Evolutionary conservation across 2,113 vertebrate genomes (phyloP).

Genomic region (Pardalotus punctatus): DNA sequence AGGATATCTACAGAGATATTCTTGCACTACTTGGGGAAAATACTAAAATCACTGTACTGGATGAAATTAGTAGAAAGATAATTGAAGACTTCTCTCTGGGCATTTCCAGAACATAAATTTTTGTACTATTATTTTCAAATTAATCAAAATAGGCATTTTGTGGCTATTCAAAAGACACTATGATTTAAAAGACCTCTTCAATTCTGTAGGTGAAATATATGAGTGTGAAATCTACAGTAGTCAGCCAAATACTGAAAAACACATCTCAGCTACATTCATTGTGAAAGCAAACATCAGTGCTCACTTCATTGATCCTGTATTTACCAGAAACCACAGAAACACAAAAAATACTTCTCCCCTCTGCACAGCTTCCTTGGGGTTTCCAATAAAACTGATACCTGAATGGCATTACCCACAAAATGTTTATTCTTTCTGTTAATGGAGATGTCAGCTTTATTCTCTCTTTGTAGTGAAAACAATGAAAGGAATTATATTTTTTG

Average conservation of each 20-base stretch:
- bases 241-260: not conserved
- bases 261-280: not conserved
- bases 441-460: slow-evolving; percentile 40
- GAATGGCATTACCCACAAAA: not conserved
- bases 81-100: not conserved
- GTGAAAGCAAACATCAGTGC: slow-evolving; percentile 45
- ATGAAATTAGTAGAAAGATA: not conserved
- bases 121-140: not conserved
- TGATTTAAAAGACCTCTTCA: not conserved
- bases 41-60: not conserved
- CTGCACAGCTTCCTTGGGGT: not conserved
- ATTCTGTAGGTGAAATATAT: not conserved
- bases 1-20: not conserved
- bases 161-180: not conserved
- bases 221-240: not conserved
- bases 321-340: slow-evolving; percentile 29
- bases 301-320: slow-evolving; percentile 1
- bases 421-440: slow-evolving; percentile 19
- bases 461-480: not conserved
- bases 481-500: not conserved
- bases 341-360: slow-evolving; percentile 1
- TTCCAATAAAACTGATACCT: slow-evolving; percentile 33
- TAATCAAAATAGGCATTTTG: not conserved
- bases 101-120: not conserved
- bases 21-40: not conserved